phyloP scores from a whole-genome alignment of 1,140 invertebrate genomes.

The Camponotus floridanus region DNA sequence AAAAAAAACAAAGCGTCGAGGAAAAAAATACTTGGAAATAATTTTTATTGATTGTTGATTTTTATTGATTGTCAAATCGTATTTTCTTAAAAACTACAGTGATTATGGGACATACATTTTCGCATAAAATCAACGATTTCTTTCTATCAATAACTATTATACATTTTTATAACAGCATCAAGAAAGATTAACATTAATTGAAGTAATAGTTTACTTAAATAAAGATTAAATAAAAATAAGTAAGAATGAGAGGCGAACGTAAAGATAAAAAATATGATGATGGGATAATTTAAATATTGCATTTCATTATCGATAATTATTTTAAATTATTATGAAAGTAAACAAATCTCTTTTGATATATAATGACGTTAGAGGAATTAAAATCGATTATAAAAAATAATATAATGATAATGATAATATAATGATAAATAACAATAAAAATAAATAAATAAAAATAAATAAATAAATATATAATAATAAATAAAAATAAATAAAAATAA shows the following conservation, averaged over 20 bases:
- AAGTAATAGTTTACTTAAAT: not conserved
- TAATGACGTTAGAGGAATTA: not conserved
- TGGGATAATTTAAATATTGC: not conserved
- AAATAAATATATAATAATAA: not conserved
- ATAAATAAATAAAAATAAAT: no score
- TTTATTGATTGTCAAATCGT: constrained; percentile 3
- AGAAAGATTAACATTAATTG: not conserved
- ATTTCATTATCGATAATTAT: not conserved
- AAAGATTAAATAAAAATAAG: not conserved
- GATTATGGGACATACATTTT: not conserved
- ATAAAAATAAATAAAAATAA: not conserved
- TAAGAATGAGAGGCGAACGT: not conserved
- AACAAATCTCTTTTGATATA: not conserved
- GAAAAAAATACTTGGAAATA: not conserved
- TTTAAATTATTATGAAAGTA: not conserved
- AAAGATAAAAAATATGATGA: not conserved
- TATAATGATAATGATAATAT: not conserved
- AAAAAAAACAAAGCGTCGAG: not conserved
- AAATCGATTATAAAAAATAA: not conserved
- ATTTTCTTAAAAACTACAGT: not conserved
- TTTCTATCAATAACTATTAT: not conserved
- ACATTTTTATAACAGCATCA: not conserved
- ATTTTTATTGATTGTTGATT: constrained; percentile 38
- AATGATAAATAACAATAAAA: no score
- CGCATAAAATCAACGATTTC: not conserved